Evolutionary conservation across 2,797 vertebrate genomes (phyloP), one percentile per base, ranked within the genome.

Genomic region (Mormyrops attenuatus): DNA sequence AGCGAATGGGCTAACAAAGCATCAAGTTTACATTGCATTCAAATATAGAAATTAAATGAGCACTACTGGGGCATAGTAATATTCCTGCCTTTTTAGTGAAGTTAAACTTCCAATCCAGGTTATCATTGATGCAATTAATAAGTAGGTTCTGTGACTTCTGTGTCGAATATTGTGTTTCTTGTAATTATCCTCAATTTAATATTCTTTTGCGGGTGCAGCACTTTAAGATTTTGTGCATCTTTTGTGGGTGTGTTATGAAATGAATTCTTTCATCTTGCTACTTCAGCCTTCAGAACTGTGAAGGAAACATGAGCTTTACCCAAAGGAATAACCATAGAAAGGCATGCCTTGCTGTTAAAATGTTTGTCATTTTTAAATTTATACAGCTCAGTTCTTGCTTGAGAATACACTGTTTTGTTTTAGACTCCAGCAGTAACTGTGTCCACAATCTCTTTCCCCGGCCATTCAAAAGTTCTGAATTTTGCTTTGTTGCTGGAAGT

Each of bases 401-500:
- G 52, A 88, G 86, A 88, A 82, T 41, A n/a, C 13, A 47, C 57
- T 86, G 89, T 53, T 44, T 84, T 85, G 38, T 53, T 85, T 88
- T 20, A 85, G 82, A 88, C 22, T 30, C 77, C 88, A 34, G 20
- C 8, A 80, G 26, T 85, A 50, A 41, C 73, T 22, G 44, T 30
- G 41, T 55, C 80, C 47, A 88, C 80, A 38, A 41, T 41, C 52
- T 60, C 34, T 53, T 88, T 84, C 17, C 77, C 80, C 44, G 88
- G 82, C 84, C 82, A 88, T 85, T 90, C 55, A 85, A 66, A 55
- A 63, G 34, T 53, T 57, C 34, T 87, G 60, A 89, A 73, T 60
- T 89, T 89, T 41, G 57, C 88, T 89, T 90, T 90, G 84, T 90
- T 89, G 44, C 73, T 22, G 34, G 1, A 85, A 91, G 90, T 88